A percentile compares a stretch with the other conserved stretches of the same genome.
Conservation (phyloP, 2,797 vertebrate species). For the Leptatherina wallacei region DNA sequence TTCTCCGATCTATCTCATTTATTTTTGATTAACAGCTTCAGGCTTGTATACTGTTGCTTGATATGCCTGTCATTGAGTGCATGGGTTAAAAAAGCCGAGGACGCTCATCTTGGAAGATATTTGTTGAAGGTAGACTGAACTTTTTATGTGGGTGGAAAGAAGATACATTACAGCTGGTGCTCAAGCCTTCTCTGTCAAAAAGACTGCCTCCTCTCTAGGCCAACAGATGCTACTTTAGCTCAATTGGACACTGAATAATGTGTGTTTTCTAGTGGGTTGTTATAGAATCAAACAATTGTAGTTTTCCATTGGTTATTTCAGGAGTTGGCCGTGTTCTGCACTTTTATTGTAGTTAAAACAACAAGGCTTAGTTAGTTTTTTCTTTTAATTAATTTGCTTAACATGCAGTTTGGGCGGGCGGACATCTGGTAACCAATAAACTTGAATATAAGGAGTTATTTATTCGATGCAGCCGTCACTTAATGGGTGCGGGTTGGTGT, state of each 20-base stretch:
- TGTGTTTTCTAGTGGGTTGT: slow-evolving; percentile 40
- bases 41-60: slow-evolving; percentile 30
- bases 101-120: slow-evolving; percentile 33
- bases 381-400: slow-evolving; percentile 62
- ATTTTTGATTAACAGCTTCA: slow-evolving; percentile 43
- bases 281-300: slow-evolving; percentile 55
- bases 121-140: slow-evolving; percentile 24
- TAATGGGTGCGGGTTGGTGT: slow-evolving; percentile 64
- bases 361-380: slow-evolving; percentile 54
- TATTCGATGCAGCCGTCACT: slow-evolving; percentile 50
- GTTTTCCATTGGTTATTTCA: slow-evolving; percentile 43
- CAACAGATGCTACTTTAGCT: slow-evolving; percentile 51
- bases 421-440: slow-evolving; percentile 69
- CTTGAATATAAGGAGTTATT: slow-evolving; percentile 61
- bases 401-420: slow-evolving; percentile 41
- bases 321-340: slow-evolving; percentile 42
- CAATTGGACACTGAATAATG: slow-evolving; percentile 63
- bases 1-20: slow-evolving; percentile 27
- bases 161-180: slow-evolving; percentile 48
- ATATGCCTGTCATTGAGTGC: slow-evolving; percentile 46
- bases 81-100: slow-evolving; percentile 38
- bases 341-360: slow-evolving; percentile 37
- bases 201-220: slow-evolving; percentile 28
- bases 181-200: slow-evolving; percentile 47
- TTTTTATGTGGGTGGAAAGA: slow-evolving; percentile 43